These are phyloP conservation scores for Scaptomyza polygonia DNA, from an alignment of 2,888 invertebrate genomes.

Conservation along the genomic window DNA sequence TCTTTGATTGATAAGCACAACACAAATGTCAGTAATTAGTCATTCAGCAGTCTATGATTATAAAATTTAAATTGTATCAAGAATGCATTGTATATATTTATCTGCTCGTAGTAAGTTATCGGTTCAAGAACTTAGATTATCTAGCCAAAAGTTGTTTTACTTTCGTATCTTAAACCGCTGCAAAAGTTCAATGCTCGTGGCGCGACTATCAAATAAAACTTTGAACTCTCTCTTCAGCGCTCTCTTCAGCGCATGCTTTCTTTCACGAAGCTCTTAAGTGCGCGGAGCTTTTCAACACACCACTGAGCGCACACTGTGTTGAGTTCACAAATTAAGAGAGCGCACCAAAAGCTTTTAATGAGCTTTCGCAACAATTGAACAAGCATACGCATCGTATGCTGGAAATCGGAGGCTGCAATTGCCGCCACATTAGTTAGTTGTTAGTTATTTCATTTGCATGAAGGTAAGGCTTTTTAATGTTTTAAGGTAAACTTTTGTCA, in stretches of 20 bases:
- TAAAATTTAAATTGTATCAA: not conserved
- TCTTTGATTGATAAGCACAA: conserved; percentile 27
- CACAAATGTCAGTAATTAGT: conserved; percentile 8
- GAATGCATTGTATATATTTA: not conserved
- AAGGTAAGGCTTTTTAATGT: conserved; percentile 24
- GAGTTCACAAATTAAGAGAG: conserved; percentile 49
- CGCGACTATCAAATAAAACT: conserved; percentile 27
- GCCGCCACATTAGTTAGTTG: conserved; percentile 2
- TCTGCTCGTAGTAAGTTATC: no score
- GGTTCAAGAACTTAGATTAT: conserved; percentile 66
- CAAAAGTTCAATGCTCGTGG: conserved; percentile 69
- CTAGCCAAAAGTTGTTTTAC: conserved; percentile 33
- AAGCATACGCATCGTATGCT: conserved; percentile 20
- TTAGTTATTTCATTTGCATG: conserved; percentile 12
- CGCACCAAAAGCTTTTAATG: conserved; percentile 24
- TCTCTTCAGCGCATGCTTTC: conserved; percentile 8
- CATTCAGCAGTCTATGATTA: conserved; percentile 2
- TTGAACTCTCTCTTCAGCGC: not conserved
- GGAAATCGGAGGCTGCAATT: conserved; percentile 10
- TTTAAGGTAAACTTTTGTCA: conserved; percentile 21
- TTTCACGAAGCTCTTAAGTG: not conserved
- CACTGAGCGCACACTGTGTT: conserved; percentile 45
- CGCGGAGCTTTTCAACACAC: conserved; percentile 70
- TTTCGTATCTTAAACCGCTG: conserved; percentile 22
- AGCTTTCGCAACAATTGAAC: conserved; percentile 46